Evolutionary conservation across 2,113 vertebrate genomes (phyloP), one percentile per base, ranked within the genome.

Genomic region (Brachyistius frenatus): DNA sequence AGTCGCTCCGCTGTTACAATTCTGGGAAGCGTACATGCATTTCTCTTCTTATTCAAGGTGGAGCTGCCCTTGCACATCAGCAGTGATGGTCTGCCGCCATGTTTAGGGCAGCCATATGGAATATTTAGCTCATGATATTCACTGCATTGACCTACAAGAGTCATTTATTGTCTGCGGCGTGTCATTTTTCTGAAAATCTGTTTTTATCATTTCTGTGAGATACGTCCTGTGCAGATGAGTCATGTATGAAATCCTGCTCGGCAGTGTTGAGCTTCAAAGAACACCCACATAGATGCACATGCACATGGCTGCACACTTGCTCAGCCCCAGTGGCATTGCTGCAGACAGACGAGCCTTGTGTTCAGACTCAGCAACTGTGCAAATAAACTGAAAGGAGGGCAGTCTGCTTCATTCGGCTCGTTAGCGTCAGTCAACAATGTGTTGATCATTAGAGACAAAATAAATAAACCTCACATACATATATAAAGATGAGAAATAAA

Each of bases 351-450:
- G 1, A 30, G 82, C 79, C 78, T 64, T 84, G 86, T 92, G 85
- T 78, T 88, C 72, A 15, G 52, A 78, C 63, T 83, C 78, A 57
- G 76, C 63, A 60, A 68, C 83, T 84, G 77, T 78, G 78, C 69
- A 71, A 57, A 88, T 82, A 64, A 62, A 41, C 63, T 85, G 84
- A 88, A 81, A 89, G 55, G 80, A 86, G 70, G 72, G 68, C 75
- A 74, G 76, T 81, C 67, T 85, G 90, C 85, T 86, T 57, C 63
- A 49, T 44, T 78, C 60, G 49, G 44, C 76, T 86, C 81, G 78
- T 93, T 89, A 87, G 39, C 30, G 64, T 55, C 49, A 4, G 49
- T 84, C 84, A 85, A 83, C 68, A 87, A 78, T 84, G 80, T 83
- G 61, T 53, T 66, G 44, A 83, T 86, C 73, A 75, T 86, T 74